Percentiles rank a stretch among this genome's conserved stretches.
Evolutionary conservation across 2,113 vertebrate genomes (phyloP).

Genomic region (Coryphaenoides rupestris): DNA sequence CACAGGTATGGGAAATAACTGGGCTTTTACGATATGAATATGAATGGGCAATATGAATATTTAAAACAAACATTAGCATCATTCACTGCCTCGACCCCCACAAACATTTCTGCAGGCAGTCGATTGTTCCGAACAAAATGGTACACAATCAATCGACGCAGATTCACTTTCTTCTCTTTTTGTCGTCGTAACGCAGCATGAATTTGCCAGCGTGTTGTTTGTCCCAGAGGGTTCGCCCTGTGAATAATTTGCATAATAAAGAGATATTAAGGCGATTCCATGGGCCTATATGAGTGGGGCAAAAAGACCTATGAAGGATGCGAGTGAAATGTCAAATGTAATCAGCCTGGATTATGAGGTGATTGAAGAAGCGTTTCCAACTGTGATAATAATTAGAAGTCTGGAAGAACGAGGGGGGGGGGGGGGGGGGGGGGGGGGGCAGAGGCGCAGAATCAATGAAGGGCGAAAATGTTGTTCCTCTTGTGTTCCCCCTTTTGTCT

Average conservation of each 20-base stretch:
- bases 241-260: slow-evolving; percentile 44
- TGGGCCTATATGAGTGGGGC: background rate
- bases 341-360: slow-evolving; percentile 51
- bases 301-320: slow-evolving; percentile 32
- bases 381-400: slow-evolving; percentile 59
- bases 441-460: slow-evolving; percentile 17
- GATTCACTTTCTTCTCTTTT: background rate
- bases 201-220: slow-evolving; percentile 11
- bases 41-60: background rate
- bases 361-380: slow-evolving; percentile 54
- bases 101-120: background rate
- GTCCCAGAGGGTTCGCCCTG: slow-evolving; percentile 6
- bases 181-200: background rate
- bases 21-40: too few relatives aligned
- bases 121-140: too few relatives aligned
- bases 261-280: slow-evolving; percentile 1
- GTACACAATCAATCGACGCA: background rate
- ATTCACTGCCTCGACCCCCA: background rate
- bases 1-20: too few relatives aligned
- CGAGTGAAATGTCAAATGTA: slow-evolving; percentile 60
- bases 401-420: slow-evolving; percentile 32
- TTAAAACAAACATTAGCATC: background rate
- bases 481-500: slow-evolving; percentile 29
- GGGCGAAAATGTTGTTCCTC: slow-evolving; percentile 29
- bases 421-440: slow-evolving; percentile 24